Percentiles rank a stretch among this genome's conserved stretches.
Evolutionary conservation across 2,888 invertebrate species (phyloP).

Genomic region (Pachymerium ferrugineum): DNA sequence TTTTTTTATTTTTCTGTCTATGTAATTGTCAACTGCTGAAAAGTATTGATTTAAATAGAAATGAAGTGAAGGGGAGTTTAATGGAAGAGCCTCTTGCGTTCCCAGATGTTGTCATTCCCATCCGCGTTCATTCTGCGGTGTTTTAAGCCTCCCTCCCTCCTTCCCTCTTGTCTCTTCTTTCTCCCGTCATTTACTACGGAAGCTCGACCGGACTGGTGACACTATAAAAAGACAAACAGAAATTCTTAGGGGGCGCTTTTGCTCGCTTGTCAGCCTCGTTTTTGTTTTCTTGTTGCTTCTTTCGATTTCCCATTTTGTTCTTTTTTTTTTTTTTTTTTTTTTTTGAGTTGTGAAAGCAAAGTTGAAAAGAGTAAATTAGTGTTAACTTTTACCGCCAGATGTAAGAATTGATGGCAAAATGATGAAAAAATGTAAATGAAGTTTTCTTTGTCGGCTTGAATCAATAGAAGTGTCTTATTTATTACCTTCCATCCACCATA

Average conservation of each 20-base stretch:
- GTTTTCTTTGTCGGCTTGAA: constrained; percentile 9
- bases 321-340: background rate
- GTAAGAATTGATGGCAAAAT: background rate
- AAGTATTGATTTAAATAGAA: constrained; percentile 23
- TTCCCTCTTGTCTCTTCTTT: background rate
- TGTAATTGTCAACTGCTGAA: constrained; percentile 17
- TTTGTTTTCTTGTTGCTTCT: too few species aligned
- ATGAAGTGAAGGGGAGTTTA: constrained; percentile 20
- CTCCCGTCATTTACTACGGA: background rate
- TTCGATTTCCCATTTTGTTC: too few species aligned
- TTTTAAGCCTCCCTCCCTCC: background rate
- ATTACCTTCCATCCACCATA: background rate
- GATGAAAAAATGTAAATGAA: background rate
- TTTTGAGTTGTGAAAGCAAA: background rate
- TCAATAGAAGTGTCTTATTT: constrained; percentile 18
- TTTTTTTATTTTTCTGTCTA: background rate
- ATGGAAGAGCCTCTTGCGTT: background rate
- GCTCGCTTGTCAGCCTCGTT: too few species aligned
- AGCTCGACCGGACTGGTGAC: background rate
- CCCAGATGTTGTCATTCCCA: constrained; percentile 28
- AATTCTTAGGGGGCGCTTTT: too few species aligned
- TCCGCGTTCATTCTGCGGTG: constrained; percentile 11
- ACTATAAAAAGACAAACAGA: background rate
- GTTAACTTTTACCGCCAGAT: background rate
- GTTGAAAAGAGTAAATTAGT: constrained; percentile 2